These are phyloP conservation scores for Liposcelis brunnea DNA, from an alignment of 2,888 invertebrate species.

Conservation along the genomic window DNA sequence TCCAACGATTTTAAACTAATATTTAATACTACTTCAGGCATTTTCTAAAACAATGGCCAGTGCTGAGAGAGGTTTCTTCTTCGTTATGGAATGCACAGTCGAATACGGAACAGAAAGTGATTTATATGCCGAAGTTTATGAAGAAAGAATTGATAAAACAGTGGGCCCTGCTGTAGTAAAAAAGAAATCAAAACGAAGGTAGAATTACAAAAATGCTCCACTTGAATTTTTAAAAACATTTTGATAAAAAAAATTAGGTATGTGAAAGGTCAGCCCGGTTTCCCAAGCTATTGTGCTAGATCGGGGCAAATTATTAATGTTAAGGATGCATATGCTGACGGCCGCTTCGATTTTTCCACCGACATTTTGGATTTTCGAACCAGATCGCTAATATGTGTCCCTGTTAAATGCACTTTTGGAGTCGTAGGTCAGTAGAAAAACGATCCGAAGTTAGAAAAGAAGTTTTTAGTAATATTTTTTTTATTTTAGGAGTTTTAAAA, in stretches of 20 bases:
- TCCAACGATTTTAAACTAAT: no score
- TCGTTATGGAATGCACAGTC: conserved; percentile 26
- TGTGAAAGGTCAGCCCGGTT: conserved; percentile 20
- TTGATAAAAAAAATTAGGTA: no score
- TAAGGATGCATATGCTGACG: conserved; percentile 36
- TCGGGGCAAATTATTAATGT: conserved; percentile 34
- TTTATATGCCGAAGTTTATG: conserved; percentile 38
- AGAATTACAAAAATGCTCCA: conserved; percentile 15
- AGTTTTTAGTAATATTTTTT: conserved; percentile 8
- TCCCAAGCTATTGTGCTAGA: conserved; percentile 34
- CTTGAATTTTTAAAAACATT: no score
- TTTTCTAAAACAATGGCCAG: conserved; percentile 37
- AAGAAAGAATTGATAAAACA: conserved; percentile 32
- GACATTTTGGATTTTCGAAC: conserved; percentile 38
- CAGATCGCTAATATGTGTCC: conserved; percentile 35
- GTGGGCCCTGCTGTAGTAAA: conserved; percentile 27
- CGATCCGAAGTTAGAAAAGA: neutral
- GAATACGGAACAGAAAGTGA: conserved; percentile 27
- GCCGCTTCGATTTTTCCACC: conserved; percentile 33
- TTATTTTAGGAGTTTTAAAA: conserved; percentile 35
- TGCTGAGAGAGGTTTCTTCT: conserved; percentile 39
- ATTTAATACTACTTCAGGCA: conserved; percentile 32
- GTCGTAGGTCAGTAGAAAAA: conserved; percentile 23
- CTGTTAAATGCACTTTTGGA: conserved; percentile 32
- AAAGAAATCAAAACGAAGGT: conserved; percentile 35